These are phyloP conservation scores for Parazoanthus darwini DNA, from an alignment of 92 coral and sea anemone species.

Conservation along the genomic window DNA sequence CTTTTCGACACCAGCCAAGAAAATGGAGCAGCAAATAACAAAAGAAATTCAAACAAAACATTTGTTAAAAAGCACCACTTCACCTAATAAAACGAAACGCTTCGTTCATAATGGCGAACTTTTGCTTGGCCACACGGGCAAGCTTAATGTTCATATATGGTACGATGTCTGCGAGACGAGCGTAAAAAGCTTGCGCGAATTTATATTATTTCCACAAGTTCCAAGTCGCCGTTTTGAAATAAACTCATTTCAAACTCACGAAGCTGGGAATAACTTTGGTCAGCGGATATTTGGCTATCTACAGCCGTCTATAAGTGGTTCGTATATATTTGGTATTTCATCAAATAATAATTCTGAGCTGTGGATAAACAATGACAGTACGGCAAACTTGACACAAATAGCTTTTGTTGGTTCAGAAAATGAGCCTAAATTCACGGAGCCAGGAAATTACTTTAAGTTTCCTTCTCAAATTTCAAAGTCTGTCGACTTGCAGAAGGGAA, in stretches of 20 bases:
- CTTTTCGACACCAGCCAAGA: background rate
- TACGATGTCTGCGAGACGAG: slow-evolving; percentile 56
- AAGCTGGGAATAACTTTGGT: slow-evolving; percentile 66
- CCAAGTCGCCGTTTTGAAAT: slow-evolving; percentile 61
- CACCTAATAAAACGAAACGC: background rate
- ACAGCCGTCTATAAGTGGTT: slow-evolving; percentile 67
- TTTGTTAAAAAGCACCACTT: background rate
- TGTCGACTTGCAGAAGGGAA: slow-evolving; percentile 46
- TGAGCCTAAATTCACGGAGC: slow-evolving; percentile 24
- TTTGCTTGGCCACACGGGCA: background rate
- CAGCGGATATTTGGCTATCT: slow-evolving; percentile 84
- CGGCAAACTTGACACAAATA: slow-evolving; percentile 56
- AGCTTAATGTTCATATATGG: slow-evolving; percentile 69
- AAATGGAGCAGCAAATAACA: background rate
- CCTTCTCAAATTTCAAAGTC: slow-evolving; percentile 68
- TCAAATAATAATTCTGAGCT: slow-evolving; percentile 86
- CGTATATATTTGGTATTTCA: slow-evolving; percentile 75
- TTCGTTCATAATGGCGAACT: background rate
- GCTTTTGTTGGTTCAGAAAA: slow-evolving; percentile 68
- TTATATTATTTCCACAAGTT: slow-evolving; percentile 70
- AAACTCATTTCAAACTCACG: slow-evolving; percentile 46
- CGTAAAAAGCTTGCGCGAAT: slow-evolving; percentile 69
- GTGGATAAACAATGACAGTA: slow-evolving; percentile 77
- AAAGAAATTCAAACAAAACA: background rate
- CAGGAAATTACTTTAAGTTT: slow-evolving; percentile 49